Conservation (phyloP, 1,140 invertebrate genomes). For the Leptestheria dahalacensis region DNA sequence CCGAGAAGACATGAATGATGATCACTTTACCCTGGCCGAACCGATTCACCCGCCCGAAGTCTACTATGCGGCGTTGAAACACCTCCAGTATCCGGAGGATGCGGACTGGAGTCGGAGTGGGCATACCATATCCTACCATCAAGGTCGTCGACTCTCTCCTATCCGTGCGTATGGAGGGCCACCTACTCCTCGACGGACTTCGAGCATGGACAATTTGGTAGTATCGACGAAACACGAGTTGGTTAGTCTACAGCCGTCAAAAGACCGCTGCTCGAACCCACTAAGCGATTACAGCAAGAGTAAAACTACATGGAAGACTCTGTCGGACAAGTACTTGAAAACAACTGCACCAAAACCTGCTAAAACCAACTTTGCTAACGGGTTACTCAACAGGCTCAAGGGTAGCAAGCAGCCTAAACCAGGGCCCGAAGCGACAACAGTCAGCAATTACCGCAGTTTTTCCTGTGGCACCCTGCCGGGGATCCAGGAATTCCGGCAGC, state of each 20-base stretch:
- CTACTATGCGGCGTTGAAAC: not conserved
- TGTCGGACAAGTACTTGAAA: slow-evolving; percentile 13
- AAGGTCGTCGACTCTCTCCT: not conserved
- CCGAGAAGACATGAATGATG: no score
- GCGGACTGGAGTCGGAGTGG: slow-evolving; percentile 1
- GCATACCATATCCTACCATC: not conserved
- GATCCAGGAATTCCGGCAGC: slow-evolving; percentile 48
- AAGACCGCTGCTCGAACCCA: not conserved
- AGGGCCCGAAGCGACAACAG: slow-evolving; percentile 28
- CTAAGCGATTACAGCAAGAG: not conserved
- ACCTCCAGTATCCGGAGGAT: not conserved
- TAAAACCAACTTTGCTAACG: not conserved
- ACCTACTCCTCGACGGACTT: not conserved
- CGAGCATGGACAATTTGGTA: slow-evolving; percentile 3
- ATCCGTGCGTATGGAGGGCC: slow-evolving; percentile 8
- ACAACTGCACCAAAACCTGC: not conserved
- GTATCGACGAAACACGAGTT: not conserved
- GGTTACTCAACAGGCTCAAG: slow-evolving; percentile 1
- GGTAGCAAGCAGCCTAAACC: not conserved
- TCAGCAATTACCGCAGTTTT: slow-evolving; percentile 56
- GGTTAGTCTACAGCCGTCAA: not conserved
- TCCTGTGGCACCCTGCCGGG: slow-evolving; percentile 56
- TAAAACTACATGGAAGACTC: slow-evolving; percentile 7
- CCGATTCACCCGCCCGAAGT: not conserved
- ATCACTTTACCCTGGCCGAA: no score